These are phyloP conservation scores for Gymnodraco acuticeps DNA, from an alignment of 2,797 vertebrate species.

Conservation along the genomic window DNA sequence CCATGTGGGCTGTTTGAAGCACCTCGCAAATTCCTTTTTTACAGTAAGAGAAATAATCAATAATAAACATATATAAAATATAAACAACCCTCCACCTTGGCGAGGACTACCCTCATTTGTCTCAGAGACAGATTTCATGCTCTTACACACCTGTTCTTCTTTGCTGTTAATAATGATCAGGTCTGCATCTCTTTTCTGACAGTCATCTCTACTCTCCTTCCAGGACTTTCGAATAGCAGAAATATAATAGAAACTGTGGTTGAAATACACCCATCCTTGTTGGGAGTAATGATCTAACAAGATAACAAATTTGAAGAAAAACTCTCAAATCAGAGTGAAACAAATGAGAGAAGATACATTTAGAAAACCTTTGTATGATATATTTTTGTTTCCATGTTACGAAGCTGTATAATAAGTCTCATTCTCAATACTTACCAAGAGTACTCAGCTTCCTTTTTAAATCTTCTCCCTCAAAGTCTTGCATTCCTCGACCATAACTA, in stretches of 20 bases:
- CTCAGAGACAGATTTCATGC: background rate
- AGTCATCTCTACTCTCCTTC: too few relatives aligned
- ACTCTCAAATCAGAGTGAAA: background rate
- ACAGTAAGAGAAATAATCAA: background rate
- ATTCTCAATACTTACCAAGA: background rate
- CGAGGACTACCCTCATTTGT: too few relatives aligned
- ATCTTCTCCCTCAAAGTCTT: too few relatives aligned
- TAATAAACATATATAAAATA: background rate
- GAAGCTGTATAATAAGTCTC: background rate
- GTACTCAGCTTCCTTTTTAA: background rate
- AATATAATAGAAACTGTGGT: too few relatives aligned
- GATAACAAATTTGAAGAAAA: background rate
- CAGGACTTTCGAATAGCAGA: too few relatives aligned
- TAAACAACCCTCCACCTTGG: background rate
- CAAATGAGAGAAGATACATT: background rate
- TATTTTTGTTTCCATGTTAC: background rate
- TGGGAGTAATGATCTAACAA: too few relatives aligned
- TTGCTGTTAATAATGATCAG: conserved; percentile 55
- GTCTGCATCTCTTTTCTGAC: conserved; percentile 16
- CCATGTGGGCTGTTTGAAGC: conserved; percentile 1
- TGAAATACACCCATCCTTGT: too few relatives aligned
- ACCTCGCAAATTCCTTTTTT: conserved; percentile 34
- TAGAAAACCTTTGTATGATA: background rate
- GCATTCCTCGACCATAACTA: too few relatives aligned
- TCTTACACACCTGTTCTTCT: conserved; percentile 46